phyloP scores from a whole-genome alignment of 2,797 vertebrate genomes.

The Betta splendens region DNA sequence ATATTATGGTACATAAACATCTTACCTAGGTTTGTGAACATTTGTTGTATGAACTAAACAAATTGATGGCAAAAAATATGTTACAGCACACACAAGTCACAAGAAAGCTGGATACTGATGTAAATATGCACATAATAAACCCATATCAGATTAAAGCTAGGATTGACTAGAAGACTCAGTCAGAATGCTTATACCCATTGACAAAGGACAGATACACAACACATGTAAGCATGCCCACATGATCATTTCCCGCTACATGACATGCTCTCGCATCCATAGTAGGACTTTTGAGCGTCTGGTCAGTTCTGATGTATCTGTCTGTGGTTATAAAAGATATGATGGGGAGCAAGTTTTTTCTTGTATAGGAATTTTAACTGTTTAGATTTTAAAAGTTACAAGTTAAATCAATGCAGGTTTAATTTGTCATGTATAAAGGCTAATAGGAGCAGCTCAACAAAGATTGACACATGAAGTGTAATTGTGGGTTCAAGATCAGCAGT shows the following conservation, averaged over 20 bases:
- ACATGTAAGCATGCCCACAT: no score
- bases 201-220: no score
- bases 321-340: no score
- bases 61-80: neutral
- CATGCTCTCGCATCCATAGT: neutral
- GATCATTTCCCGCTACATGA: no score
- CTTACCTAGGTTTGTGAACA: neutral
- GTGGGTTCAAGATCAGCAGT: slow-evolving; percentile 7
- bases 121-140: neutral
- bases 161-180: neutral
- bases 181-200: neutral
- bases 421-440: neutral
- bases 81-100: neutral
- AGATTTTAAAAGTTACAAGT: no score
- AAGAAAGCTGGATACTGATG: neutral
- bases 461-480: neutral
- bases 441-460: neutral
- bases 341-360: no score
- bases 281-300: neutral
- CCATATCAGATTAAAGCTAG: neutral
- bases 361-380: neutral
- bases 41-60: no score
- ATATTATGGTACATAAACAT: neutral
- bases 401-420: neutral
- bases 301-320: neutral